Conservation (phyloP, 2,113 vertebrate species). For the Dolichotis patagonum region DNA sequence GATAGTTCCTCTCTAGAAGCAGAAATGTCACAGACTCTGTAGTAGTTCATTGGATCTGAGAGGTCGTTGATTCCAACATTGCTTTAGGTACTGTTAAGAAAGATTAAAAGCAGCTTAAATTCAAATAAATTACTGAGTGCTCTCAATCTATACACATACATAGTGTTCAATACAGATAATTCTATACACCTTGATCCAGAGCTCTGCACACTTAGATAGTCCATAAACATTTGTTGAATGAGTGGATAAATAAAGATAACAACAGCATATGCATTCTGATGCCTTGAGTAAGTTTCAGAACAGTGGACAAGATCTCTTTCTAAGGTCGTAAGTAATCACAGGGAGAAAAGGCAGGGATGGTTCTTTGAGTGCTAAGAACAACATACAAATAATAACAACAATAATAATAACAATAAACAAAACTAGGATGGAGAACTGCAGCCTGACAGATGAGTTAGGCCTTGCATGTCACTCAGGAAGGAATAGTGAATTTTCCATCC, state of each 20-base stretch:
- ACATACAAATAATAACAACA: neutral
- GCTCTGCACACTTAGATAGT: neutral
- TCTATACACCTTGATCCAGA: neutral
- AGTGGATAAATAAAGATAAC: neutral
- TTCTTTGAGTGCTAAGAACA: conserved; percentile 2
- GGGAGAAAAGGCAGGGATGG: neutral
- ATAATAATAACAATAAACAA: neutral
- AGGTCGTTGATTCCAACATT: neutral
- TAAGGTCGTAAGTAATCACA: neutral
- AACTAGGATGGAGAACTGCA: neutral
- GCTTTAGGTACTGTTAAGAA: neutral
- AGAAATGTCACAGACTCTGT: neutral
- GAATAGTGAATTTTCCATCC: neutral
- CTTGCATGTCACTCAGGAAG: neutral
- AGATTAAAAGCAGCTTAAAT: neutral
- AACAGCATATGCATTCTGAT: neutral
- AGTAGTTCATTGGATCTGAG: neutral
- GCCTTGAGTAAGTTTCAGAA: neutral
- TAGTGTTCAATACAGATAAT: neutral
- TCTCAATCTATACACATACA: neutral
- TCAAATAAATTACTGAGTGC: neutral
- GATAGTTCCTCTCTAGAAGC: neutral
- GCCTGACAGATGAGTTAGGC: neutral
- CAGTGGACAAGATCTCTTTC: neutral
- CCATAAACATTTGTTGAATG: neutral